A percentile compares a stretch with the other conserved stretches of the same genome.
Conservation (phyloP, 1,140 invertebrate genomes). For the Adelges cooleyi region DNA sequence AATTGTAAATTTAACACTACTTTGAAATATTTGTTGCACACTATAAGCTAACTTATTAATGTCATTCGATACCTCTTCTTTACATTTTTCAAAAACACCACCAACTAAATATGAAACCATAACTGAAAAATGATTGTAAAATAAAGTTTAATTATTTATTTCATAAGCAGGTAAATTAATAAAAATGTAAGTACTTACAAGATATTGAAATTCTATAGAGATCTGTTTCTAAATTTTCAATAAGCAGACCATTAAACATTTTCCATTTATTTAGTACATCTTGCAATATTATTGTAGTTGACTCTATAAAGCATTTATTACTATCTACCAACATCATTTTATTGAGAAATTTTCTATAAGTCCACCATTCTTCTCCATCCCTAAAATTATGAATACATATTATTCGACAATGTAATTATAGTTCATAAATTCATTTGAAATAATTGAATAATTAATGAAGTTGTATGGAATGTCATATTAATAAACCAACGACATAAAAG, state of each 20-base stretch:
- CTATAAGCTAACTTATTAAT: constrained; percentile 47
- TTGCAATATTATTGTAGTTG: constrained; percentile 1
- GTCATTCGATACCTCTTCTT: constrained; percentile 37
- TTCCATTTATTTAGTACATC: constrained; percentile 26
- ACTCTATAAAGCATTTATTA: constrained; percentile 30
- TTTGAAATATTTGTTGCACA: constrained; percentile 61
- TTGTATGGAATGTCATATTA: no score
- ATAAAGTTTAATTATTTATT: no score
- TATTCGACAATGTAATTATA: background rate
- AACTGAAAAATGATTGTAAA: no score
- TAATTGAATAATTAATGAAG: no score
- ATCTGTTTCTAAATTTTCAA: constrained; percentile 48
- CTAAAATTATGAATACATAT: constrained; percentile 39
- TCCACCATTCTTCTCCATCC: constrained; percentile 67
- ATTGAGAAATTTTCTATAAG: constrained; percentile 56
- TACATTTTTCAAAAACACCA: constrained; percentile 38
- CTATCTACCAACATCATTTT: constrained; percentile 51
- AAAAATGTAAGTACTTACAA: constrained; percentile 41
- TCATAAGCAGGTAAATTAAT: background rate
- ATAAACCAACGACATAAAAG: no score
- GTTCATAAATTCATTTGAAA: no score
- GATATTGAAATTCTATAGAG: constrained; percentile 65
- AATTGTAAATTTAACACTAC: constrained; percentile 53
- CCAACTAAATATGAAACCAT: constrained; percentile 60
- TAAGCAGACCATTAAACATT: background rate